These are phyloP conservation scores for Heteronetta atricapilla DNA, from an alignment of 2,113 vertebrate genomes.

Conservation along the genomic window DNA sequence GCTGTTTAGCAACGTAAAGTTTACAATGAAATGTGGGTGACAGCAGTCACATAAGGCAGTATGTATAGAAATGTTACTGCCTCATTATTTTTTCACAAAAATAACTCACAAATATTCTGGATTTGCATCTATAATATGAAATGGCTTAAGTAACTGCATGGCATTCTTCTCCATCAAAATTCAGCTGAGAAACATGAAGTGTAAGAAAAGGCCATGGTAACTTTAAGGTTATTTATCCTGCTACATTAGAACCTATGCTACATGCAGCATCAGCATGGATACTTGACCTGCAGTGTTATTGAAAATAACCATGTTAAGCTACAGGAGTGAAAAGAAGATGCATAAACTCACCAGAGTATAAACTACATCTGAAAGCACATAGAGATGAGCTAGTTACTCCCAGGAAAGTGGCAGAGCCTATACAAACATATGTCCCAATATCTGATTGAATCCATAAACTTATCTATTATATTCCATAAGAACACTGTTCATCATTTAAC, in stretches of 20 bases:
- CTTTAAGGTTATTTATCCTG: not conserved
- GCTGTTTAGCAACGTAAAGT: not conserved
- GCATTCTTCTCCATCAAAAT: not conserved
- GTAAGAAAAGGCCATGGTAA: not conserved
- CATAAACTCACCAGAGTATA: not conserved
- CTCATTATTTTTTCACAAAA: not conserved
- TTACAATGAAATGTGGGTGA: not conserved
- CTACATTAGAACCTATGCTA: too few relatives aligned
- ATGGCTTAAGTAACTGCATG: not conserved
- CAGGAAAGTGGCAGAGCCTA: not conserved
- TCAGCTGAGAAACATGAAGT: not conserved
- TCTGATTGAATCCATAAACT: not conserved
- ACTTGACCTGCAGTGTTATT: not conserved
- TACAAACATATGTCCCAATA: not conserved
- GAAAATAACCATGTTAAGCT: not conserved
- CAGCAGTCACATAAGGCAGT: not conserved
- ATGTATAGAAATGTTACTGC: not conserved
- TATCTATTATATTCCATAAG: not conserved
- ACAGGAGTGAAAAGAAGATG: not conserved
- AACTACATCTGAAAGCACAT: not conserved
- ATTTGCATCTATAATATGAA: not conserved
- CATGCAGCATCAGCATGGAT: not conserved
- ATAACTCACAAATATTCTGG: not conserved
- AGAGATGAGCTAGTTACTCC: not conserved
- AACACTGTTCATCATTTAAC: not conserved